These are phyloP conservation scores for Polietes domitor DNA, from an alignment of 2,888 invertebrate genomes.

Conservation along the genomic window DNA sequence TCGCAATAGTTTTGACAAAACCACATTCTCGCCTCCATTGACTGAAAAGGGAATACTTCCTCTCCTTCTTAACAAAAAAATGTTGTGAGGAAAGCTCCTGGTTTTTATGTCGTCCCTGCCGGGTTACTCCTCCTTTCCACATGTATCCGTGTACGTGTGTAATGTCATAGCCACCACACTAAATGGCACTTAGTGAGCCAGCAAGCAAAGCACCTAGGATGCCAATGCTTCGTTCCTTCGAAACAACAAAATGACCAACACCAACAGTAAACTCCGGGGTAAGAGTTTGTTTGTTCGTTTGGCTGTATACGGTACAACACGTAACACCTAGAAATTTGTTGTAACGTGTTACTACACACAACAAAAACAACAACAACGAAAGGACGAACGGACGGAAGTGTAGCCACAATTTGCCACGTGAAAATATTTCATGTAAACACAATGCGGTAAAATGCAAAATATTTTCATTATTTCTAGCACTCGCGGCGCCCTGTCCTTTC, in stretches of 20 bases:
- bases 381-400: conserved; percentile 32
- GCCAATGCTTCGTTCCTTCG: background rate
- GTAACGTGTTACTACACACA: background rate
- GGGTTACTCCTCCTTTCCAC: no score
- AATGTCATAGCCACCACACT: conserved; percentile 16
- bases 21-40: no score
- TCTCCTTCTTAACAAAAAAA: no score
- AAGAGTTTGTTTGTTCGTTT: background rate
- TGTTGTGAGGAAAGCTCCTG: no score
- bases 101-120: no score
- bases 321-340: conserved; percentile 17
- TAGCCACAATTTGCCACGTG: conserved; percentile 51
- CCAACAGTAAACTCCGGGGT: background rate
- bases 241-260: background rate
- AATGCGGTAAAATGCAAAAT: conserved; percentile 47
- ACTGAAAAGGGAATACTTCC: no score
- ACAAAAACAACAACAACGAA: no score
- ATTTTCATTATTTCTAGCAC: conserved; percentile 33
- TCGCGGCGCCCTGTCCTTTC: background rate
- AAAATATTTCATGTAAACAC: conserved; percentile 49
- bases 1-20: no score
- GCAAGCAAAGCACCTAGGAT: background rate
- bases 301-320: background rate
- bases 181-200: conserved; percentile 17
- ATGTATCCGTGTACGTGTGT: no score